Percentiles rank a stretch among this genome's conserved stretches.
phyloP scores from a whole-genome alignment of 2,797 vertebrate species.

The Helostoma temminkii region DNA sequence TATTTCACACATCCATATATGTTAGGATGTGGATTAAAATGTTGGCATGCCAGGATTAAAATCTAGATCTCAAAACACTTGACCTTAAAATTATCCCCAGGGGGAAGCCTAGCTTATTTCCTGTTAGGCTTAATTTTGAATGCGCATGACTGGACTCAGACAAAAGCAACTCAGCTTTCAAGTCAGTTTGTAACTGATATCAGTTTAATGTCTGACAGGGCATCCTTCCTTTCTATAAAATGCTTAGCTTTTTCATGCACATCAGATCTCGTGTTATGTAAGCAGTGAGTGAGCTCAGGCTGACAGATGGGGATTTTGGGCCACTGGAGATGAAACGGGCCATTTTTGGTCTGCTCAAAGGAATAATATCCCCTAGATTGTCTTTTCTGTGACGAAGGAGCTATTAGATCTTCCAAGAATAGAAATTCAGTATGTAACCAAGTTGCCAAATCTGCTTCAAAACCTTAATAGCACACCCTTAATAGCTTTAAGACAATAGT shows the following conservation, averaged over 20 bases:
- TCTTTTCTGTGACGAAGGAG: conserved; percentile 51
- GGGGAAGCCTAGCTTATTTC: not conserved
- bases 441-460: conserved; percentile 21
- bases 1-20: conserved; percentile 61
- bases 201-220: not conserved
- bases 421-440: conserved; percentile 23
- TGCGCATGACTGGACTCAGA: conserved; percentile 21
- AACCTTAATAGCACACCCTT: conserved; percentile 8
- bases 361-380: conserved; percentile 40
- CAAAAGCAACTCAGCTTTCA: conserved; percentile 7
- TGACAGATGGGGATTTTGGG: conserved; percentile 40
- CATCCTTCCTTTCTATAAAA: conserved; percentile 17
- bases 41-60: conserved; percentile 41
- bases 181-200: not conserved
- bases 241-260: conserved; percentile 15
- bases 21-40: conserved; percentile 51
- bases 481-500: conserved; percentile 8
- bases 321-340: conserved; percentile 49
- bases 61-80: conserved; percentile 29
- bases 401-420: conserved; percentile 52
- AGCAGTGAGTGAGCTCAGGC: conserved; percentile 30
- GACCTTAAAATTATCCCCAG: conserved; percentile 25
- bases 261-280: conserved; percentile 40
- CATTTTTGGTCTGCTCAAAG: conserved; percentile 29
- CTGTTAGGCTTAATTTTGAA: conserved; percentile 42